phyloP scores from a whole-genome alignment of 2,113 vertebrate genomes.

The Symphodus melops region DNA sequence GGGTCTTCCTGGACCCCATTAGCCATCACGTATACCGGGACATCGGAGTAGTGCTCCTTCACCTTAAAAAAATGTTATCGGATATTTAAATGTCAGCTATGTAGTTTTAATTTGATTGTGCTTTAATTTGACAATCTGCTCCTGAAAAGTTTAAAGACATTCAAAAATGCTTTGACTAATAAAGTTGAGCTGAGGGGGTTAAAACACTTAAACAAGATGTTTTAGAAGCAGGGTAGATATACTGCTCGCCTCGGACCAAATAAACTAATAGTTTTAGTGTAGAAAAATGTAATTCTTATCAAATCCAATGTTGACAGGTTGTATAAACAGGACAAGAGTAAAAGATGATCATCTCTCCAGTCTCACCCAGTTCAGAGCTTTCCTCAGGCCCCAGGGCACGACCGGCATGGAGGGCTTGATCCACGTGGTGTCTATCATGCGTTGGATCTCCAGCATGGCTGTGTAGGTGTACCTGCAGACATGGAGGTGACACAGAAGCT shows the following conservation, averaged over 20 bases:
- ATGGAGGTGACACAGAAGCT: neutral
- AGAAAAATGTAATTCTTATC: too few species aligned
- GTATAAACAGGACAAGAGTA: neutral
- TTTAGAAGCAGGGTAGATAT: neutral
- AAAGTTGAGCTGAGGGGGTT: neutral
- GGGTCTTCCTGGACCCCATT: constrained; percentile 91
- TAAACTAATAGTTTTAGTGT: too few species aligned
- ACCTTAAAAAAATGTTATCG: constrained; percentile 80
- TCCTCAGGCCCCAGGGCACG: constrained; percentile 95
- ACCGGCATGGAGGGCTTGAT: constrained; percentile 84
- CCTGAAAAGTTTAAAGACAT: too few species aligned
- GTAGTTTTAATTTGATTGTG: neutral
- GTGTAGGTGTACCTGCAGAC: constrained; percentile 85
- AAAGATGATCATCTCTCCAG: neutral
- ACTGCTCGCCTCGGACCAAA: neutral
- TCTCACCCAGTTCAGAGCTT: constrained; percentile 85
- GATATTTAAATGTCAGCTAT: neutral
- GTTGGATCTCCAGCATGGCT: constrained; percentile 88
- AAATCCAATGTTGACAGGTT: too few species aligned
- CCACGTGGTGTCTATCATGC: constrained; percentile 93
- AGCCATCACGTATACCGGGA: constrained; percentile 90
- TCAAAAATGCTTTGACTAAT: too few species aligned
- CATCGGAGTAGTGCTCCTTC: constrained; percentile 86
- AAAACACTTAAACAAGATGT: neutral
- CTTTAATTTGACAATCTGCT: too few species aligned